phyloP scores from a whole-genome alignment of 30 jellyfish, hydroid and myxozoan genomes.

The Pseudorhiza aurosa region DNA sequence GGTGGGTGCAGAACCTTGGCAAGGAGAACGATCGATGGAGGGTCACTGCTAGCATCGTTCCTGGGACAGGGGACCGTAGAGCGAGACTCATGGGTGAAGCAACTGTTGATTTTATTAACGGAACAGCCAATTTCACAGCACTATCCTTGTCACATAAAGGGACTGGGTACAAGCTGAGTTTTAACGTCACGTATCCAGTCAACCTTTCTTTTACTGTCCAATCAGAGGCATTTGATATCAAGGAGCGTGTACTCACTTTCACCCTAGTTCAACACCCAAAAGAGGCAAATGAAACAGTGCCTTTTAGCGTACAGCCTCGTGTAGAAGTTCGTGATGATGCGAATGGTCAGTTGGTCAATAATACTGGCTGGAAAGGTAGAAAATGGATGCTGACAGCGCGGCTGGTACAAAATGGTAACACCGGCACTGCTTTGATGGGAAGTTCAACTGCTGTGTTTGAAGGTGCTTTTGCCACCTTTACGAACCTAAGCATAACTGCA shows the following conservation, averaged over 20 bases:
- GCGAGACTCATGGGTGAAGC: constrained; percentile 77
- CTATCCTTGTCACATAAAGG: constrained; percentile 88
- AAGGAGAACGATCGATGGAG: constrained; percentile 70
- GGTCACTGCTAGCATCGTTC: constrained; percentile 73
- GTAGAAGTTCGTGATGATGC: constrained; percentile 75
- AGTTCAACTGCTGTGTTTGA: constrained; percentile 46
- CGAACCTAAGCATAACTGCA: constrained; percentile 59
- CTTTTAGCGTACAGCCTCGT: constrained; percentile 75
- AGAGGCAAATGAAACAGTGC: constrained; percentile 70
- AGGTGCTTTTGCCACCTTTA: constrained; percentile 43
- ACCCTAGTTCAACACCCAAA: constrained; percentile 29
- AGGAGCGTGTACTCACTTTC: constrained; percentile 72
- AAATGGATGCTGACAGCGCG: constrained; percentile 73
- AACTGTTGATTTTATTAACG: constrained; percentile 82
- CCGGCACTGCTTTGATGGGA: constrained; percentile 54
- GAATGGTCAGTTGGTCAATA: constrained; percentile 59
- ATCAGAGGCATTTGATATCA: constrained; percentile 62
- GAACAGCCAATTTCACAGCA: constrained; percentile 87
- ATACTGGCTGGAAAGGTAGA: constrained; percentile 88
- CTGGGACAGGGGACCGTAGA: constrained; percentile 75
- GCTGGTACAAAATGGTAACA: constrained; percentile 48
- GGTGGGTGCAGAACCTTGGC: constrained; percentile 85
- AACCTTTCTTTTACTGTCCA: constrained; percentile 41
- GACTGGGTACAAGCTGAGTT: constrained; percentile 71
- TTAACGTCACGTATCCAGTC: constrained; percentile 80